Evolutionary conservation across 2,113 vertebrate species (phyloP).

Genomic region (Brachyhypopomus occidentalis): DNA sequence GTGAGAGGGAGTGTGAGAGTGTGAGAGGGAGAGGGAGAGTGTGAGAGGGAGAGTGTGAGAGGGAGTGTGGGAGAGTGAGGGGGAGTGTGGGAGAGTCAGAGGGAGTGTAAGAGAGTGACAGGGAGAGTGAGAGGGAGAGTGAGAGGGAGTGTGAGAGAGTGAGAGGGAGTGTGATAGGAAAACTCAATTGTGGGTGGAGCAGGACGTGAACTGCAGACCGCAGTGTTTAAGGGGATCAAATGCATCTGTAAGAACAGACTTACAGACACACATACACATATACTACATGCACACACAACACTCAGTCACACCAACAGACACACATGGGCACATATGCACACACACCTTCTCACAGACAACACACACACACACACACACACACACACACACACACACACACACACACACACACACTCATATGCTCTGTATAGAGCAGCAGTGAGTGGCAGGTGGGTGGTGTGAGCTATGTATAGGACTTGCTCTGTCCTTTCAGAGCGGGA

Average conservation of each 20-base stretch:
- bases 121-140: too few species aligned
- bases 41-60: too few species aligned
- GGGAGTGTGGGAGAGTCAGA: too few species aligned
- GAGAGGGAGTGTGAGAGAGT: too few species aligned
- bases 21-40: too few species aligned
- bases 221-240: conserved; percentile 12
- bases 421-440: background rate
- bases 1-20: too few species aligned
- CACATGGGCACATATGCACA: background rate
- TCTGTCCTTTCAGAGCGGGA: background rate
- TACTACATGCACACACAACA: conserved; percentile 1
- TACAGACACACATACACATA: background rate
- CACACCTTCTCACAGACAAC: background rate
- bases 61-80: too few species aligned
- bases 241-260: background rate
- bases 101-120: too few species aligned
- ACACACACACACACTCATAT: background rate
- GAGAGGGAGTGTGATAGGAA: too few species aligned
- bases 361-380: background rate
- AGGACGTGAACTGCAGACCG: background rate
- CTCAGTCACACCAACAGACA: background rate
- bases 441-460: conserved; percentile 43
- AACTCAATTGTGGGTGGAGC: background rate
- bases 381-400: background rate
- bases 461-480: conserved; percentile 19